phyloP scores from a whole-genome alignment of 2,888 invertebrate species.

The Andrena bicolor region DNA sequence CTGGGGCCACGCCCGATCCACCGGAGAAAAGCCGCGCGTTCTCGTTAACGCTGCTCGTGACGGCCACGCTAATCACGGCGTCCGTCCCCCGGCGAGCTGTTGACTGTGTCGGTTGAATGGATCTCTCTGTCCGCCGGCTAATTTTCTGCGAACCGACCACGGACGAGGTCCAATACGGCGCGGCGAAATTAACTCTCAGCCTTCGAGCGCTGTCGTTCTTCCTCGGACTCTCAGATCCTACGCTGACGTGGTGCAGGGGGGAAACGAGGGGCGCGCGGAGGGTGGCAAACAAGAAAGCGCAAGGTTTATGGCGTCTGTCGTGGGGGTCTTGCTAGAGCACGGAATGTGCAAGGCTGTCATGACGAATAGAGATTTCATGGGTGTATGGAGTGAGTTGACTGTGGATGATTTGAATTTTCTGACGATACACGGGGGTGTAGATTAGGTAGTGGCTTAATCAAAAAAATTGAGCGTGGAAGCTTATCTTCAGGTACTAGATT shows the following conservation, averaged over 20 bases:
- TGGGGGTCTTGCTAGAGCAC: too few relatives aligned
- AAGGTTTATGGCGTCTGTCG: neutral
- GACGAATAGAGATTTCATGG: neutral
- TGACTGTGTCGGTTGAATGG: constrained; percentile 37
- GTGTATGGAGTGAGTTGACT: too few relatives aligned
- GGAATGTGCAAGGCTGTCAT: neutral
- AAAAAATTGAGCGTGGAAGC: too few relatives aligned
- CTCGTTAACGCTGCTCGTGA: constrained; percentile 26
- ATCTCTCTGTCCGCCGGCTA: constrained; percentile 1
- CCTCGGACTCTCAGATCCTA: neutral
- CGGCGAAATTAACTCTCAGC: constrained; percentile 28
- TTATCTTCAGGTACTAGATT: too few relatives aligned
- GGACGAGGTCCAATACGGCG: neutral
- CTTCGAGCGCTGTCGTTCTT: neutral
- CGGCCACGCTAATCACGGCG: constrained; percentile 26
- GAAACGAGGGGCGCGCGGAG: neutral
- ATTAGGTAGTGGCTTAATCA: too few relatives aligned
- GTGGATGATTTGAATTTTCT: neutral
- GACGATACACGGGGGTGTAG: neutral
- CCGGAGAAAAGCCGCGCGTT: constrained; percentile 34
- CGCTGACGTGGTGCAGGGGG: neutral
- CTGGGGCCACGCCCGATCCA: neutral
- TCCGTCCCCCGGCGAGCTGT: constrained; percentile 28
- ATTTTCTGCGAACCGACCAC: neutral
- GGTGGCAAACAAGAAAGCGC: neutral